These are phyloP conservation scores for Naja naja DNA, from an alignment of 2,113 vertebrate genomes.

Conservation along the genomic window DNA sequence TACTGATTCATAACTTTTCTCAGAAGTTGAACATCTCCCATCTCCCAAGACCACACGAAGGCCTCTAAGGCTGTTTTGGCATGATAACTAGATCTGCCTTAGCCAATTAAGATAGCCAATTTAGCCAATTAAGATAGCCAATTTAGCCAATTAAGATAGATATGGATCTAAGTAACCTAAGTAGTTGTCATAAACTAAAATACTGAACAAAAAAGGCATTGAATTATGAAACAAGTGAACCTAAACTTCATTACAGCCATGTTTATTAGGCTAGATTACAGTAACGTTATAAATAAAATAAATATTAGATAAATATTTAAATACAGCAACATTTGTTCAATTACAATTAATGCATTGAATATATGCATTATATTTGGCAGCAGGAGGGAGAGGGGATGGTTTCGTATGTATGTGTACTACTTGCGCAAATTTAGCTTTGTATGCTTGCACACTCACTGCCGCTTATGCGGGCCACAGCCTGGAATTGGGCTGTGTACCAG, in stretches of 20 bases:
- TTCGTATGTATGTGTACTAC: too few relatives aligned
- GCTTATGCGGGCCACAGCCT: too few relatives aligned
- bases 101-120: background rate
- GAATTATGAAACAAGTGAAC: background rate
- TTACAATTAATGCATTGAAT: background rate
- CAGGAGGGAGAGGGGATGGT: too few relatives aligned
- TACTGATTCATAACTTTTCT: background rate
- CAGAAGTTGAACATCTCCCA: background rate
- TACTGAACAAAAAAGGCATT: background rate
- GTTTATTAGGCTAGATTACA: background rate
- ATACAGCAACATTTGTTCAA: background rate
- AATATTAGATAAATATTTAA: background rate
- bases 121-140: too few relatives aligned
- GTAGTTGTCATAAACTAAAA: background rate
- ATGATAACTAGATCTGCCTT: background rate
- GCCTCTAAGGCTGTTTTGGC: background rate
- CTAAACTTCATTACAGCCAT: background rate
- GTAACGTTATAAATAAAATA: background rate
- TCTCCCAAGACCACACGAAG: background rate
- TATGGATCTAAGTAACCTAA: background rate
- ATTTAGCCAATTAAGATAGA: background rate
- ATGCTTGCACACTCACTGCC: fast-evolving
- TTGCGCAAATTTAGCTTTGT: too few relatives aligned
- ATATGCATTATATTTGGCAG: too few relatives aligned
- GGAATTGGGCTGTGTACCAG: too few relatives aligned